Base-by-base conservation (phyloP, 2,113 vertebrate species). In the rabbit (Oryctolagus cuniculus) region DNA sequence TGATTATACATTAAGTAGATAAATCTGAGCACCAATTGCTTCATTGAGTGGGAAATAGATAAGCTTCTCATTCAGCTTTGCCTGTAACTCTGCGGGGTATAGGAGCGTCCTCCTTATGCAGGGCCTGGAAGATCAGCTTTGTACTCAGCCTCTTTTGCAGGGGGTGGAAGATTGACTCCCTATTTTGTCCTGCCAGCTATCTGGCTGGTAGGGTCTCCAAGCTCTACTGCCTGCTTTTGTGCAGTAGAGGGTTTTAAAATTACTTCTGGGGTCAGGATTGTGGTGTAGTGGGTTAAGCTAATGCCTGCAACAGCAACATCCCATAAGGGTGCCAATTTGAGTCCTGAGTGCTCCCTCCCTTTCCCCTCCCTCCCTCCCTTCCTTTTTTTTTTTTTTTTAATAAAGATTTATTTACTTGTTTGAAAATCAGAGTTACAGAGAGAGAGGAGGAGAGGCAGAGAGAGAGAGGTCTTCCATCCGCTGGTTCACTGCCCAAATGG, bases 1-100 rank as follows among this genome's bases (percentile, higher is more conserved):
- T 75, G 29, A 73, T 8, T 53, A 4, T 34, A 55, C 82, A 22
- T n/a, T 87, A 82, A 89, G 64, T 90, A 27, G 36, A 21, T 80
- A 87, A 95, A 34, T 82, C 34, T 81, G 75, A 90, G 55, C 69
- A 77, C 24, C n/a, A 31, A 3, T 87, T 89, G 63, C 19, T 83
- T 88, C 10, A 22, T 64, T 84, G 55, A 15, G 21, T 94, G 5
- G 12, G 29, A n/a, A 53, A 51, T 93, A 66, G 78, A 90, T 55
- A 27, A 86, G 51, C 27, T 69, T 15, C 16, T 74, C 34, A 31
- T 88, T 75, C 5, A 94, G 61, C 21, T 55, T 81, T 69, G 15
- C 38, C 44, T 19, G 58, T 70, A 27, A 86, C 19, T 8, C 63
- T 44, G 5, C 3, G n/a, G 27, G 22, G 19, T 69, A 49, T 53